Evolutionary conservation across 2,888 invertebrate species (phyloP).

Genomic region (Conus canariensis): DNA sequence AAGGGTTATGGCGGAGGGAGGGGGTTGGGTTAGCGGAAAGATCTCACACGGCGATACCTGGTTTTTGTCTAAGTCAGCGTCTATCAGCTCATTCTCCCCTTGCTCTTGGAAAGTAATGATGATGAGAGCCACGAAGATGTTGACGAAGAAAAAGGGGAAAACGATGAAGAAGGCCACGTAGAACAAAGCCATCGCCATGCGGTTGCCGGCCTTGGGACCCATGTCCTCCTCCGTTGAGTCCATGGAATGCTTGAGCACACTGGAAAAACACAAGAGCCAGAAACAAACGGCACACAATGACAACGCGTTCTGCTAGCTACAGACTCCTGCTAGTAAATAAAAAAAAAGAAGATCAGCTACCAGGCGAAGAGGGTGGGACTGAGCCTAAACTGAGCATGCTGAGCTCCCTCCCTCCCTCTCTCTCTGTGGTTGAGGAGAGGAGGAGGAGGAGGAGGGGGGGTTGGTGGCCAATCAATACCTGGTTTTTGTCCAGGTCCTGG

Average conservation of each 20-base stretch:
- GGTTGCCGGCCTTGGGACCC: constrained; percentile 99
- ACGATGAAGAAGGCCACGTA: constrained; percentile 99
- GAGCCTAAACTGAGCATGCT: not conserved
- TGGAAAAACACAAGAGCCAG: constrained; percentile 78
- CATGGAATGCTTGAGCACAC: constrained; percentile 99
- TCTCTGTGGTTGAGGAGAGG: too few species aligned
- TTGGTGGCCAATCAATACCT: constrained; percentile 83
- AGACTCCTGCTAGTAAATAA: not conserved
- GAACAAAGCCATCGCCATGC: constrained; percentile 99
- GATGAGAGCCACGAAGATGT: constrained; percentile 99
- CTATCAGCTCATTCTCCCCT: constrained; percentile 99
- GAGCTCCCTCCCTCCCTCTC: too few species aligned
- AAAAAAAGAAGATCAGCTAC: not conserved
- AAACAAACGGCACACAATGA: not conserved
- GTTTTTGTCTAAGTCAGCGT: constrained; percentile 99
- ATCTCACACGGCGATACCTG: constrained; percentile 85
- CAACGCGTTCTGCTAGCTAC: not conserved
- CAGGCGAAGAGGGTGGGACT: not conserved
- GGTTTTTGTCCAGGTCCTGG: constrained; percentile 99
- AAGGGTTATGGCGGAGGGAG: not conserved
- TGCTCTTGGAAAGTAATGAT: constrained; percentile 99
- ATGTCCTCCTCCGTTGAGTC: constrained; percentile 98
- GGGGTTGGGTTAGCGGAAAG: not conserved
- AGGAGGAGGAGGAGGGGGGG: not conserved
- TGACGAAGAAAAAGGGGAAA: constrained; percentile 99